Percentiles rank a stretch among this genome's conserved stretches.
These are phyloP conservation scores for Lemur catta DNA, from an alignment of 2,797 vertebrate species.

Conservation along the genomic window DNA sequence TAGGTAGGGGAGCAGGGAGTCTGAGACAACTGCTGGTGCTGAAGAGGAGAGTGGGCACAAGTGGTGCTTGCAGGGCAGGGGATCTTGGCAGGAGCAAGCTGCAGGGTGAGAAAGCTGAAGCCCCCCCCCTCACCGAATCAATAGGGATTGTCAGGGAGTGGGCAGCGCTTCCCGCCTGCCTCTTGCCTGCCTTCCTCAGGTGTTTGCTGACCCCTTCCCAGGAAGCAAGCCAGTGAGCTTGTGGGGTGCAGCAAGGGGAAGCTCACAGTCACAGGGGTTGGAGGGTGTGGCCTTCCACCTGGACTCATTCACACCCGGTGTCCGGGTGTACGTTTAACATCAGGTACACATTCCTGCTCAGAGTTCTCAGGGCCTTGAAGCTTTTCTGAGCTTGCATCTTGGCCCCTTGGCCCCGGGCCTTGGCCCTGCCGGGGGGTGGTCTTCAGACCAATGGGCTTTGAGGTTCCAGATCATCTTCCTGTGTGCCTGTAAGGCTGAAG, in stretches of 20 bases:
- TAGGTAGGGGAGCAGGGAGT: neutral
- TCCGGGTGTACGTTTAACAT: neutral
- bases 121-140: neutral
- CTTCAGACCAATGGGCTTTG: neutral
- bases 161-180: neutral
- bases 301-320: neutral
- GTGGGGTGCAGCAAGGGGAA: neutral
- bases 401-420: neutral
- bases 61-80: neutral
- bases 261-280: neutral
- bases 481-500: neutral
- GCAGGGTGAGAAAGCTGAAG: neutral
- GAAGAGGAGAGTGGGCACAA: neutral
- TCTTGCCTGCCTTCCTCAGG: neutral
- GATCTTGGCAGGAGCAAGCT: neutral
- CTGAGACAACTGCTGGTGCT: neutral
- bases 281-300: neutral
- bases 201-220: neutral
- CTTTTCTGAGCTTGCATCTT: neutral
- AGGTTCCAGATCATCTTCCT: neutral
- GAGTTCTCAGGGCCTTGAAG: neutral
- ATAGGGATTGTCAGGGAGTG: neutral
- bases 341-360: neutral
- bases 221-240: neutral
- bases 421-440: neutral